These are phyloP conservation scores for Chalcosyrphus nemorum DNA, from an alignment of 2,888 invertebrate genomes.

Conservation along the genomic window DNA sequence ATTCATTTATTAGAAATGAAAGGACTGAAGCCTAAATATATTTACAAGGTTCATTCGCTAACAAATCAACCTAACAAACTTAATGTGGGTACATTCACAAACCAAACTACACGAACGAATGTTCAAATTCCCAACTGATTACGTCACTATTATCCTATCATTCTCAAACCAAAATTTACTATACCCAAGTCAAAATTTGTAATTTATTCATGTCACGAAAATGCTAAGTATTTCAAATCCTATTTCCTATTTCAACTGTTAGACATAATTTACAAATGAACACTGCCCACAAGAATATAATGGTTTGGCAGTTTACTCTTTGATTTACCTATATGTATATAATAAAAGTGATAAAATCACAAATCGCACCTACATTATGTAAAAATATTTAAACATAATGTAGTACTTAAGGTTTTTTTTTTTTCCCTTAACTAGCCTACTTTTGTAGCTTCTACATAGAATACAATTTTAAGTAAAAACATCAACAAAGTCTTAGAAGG, in stretches of 20 bases:
- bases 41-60: too few relatives aligned
- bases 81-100: too few relatives aligned
- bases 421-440: neutral
- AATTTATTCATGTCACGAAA: neutral
- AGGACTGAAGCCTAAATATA: too few relatives aligned
- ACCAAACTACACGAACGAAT: too few relatives aligned
- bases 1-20: too few relatives aligned
- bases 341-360: neutral
- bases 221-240: neutral
- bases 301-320: neutral
- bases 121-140: neutral
- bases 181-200: neutral
- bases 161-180: neutral
- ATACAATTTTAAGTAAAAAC: neutral
- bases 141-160: neutral
- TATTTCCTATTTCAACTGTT: neutral
- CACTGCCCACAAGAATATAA: neutral
- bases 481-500: neutral
- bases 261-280: neutral
- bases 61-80: too few relatives aligned
- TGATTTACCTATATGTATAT: too few relatives aligned
- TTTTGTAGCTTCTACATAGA: neutral
- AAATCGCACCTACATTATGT: neutral
- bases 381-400: neutral
- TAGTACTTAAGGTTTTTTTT: neutral